Conservation (phyloP, 2,888 invertebrate species). For the Gasteruption jaculator region DNA sequence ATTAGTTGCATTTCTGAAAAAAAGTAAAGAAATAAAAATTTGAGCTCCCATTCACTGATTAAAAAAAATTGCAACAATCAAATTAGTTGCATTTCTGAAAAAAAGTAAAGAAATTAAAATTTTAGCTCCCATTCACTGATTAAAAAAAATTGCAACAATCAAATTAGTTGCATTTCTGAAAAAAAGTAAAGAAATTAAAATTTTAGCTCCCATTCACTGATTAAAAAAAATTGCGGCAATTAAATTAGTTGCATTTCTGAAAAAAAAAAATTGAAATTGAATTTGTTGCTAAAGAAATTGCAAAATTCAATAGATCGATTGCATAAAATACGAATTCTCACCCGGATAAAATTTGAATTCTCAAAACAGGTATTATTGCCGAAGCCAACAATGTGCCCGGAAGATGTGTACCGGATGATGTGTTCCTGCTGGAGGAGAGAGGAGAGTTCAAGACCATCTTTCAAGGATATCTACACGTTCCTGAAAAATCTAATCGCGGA, state of each 20-base stretch:
- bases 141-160: background rate
- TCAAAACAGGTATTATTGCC: constrained; percentile 63
- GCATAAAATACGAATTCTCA: too few species aligned
- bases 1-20: background rate
- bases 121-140: background rate
- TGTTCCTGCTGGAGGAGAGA: constrained; percentile 65
- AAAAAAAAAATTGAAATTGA: constrained; percentile 2
- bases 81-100: background rate
- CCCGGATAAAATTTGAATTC: too few species aligned
- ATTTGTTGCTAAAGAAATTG: too few species aligned
- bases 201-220: background rate
- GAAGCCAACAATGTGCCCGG: constrained; percentile 71
- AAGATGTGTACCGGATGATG: constrained; percentile 73
- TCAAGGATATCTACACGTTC: constrained; percentile 66
- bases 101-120: background rate
- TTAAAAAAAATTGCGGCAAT: background rate
- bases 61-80: background rate
- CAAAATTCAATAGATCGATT: too few species aligned
- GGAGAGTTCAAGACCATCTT: constrained; percentile 58
- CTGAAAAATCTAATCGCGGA: constrained; percentile 62
- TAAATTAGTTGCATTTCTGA: constrained; percentile 3
- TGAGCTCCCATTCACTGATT: background rate
- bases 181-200: constrained; percentile 1
- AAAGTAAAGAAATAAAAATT: background rate
- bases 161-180: background rate